Conservation (phyloP, 2,113 vertebrate genomes). For the Vireo altiloquus region DNA sequence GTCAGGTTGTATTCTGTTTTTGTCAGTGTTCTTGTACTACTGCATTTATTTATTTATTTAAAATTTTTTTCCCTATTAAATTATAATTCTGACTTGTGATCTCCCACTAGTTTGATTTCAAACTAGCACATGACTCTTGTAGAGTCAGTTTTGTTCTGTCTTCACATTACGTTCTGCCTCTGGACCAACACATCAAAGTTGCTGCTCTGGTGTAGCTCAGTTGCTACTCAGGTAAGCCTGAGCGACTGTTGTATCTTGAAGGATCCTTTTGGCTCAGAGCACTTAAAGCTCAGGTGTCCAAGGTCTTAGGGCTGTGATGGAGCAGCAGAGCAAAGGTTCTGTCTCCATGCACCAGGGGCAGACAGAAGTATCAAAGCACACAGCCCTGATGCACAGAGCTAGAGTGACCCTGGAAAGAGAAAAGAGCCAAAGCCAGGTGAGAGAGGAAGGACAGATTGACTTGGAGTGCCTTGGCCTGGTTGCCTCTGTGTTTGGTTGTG, state of each 20-base stretch:
- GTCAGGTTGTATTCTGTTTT: too few relatives aligned
- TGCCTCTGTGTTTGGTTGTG: background rate
- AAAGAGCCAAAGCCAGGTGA: background rate
- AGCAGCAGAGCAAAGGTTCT: background rate
- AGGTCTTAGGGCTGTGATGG: background rate
- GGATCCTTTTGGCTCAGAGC: background rate
- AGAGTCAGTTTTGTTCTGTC: background rate
- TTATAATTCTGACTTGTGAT: too few relatives aligned
- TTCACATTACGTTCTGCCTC: background rate
- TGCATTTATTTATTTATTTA: too few relatives aligned
- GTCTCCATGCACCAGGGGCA: background rate
- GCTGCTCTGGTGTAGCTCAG: background rate
- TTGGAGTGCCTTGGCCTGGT: background rate
- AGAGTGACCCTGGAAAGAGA: background rate
- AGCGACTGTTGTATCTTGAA: background rate
- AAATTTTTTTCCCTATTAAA: too few relatives aligned
- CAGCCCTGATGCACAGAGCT: fast-evolving
- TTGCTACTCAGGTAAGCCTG: background rate
- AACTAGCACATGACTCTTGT: too few relatives aligned
- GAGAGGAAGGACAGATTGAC: background rate
- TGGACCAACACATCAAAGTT: background rate
- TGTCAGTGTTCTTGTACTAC: too few relatives aligned
- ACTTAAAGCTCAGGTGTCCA: background rate
- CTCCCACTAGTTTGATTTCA: too few relatives aligned
- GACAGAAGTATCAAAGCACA: background rate